Base-by-base conservation (phyloP, 2,797 vertebrate species). In the Ptychobarbus kaznakovi region DNA sequence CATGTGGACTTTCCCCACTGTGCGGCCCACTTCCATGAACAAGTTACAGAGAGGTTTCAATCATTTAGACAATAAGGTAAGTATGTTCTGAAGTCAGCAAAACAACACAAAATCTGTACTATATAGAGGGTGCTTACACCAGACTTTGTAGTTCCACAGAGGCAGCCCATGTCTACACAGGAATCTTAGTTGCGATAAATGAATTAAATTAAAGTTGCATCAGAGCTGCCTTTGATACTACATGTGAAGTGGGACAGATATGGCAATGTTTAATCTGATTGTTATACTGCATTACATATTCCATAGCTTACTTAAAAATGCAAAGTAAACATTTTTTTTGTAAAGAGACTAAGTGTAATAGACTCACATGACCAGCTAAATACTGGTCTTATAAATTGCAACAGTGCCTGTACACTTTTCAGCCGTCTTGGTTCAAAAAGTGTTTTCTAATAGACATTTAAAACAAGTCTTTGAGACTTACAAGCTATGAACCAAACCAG, bases 1-100 rank as follows among this genome's bases (percentile, higher is more conserved):
- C 44, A 93, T 96, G 87, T 99, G 98, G 98, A 98, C 96, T 0
- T 99, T 99, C 88, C 98, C 97, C 38, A 99, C 98, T 28, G 96
- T 99, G 91, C 95, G 96, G 90, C 96, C 97, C 11, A 96, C 90
- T 90, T 96, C 97, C n/a, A 92, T 98, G 87, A 95, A 94, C 94
- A 97, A 98, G 88, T 93, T 97, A 91, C 97, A 98, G 95, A 96
- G 97, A 90, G 95, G 95, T 85, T 95, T 96, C 85, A 93, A 94
- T 81, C 94, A 97, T 86, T 94, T 95, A 35, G 94, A 96, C 80
- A 95, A 95, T n/a, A 96, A 97, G 91, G 95, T 94, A 78, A 90
- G 85, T 58, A 18, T 51, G 16, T 10, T 58, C 20, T 56, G 44
- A 44, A 25, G 0, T 1, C 61, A 18, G 42, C 25, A 66, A 18